Base-by-base conservation (phyloP, 2,797 vertebrate genomes). In the Melanotaenia parkinsoni region DNA sequence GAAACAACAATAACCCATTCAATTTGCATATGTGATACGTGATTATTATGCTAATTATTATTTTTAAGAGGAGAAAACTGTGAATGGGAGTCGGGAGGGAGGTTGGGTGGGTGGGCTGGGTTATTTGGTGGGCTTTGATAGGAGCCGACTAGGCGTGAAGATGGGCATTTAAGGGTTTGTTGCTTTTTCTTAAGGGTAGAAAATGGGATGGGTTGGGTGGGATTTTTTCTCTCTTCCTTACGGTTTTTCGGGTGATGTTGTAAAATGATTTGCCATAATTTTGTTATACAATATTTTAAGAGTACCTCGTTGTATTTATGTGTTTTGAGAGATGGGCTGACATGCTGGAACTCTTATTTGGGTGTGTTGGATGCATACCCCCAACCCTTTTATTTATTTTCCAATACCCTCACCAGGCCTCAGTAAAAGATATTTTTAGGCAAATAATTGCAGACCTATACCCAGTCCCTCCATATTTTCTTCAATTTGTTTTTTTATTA, bases 301-400 rank as follows among this genome's bases (percentile, higher is more conserved):
- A 92, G 89, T 93, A 93, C 91, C 86, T 92, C 88, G 93, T 93
- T 93, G 91, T 95, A 94, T 94, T 95, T 92, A 92, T 91, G 83
- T 94, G 88, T 92, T 91, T 87, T 76, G 83, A 89, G 89, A 91
- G 84, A 86, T 53, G 79, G 87, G 89, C 85, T 90, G 88, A 90
- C 84, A 92, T 92, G 91, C 89, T 91, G 90, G 88, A 91, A 86
- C 67, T 82, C 76, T 78, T 86, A 28, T 83, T 79, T 9, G 47
- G 80, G 79, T 86, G 56, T 90, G 84, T 86, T 82, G 80, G 81
- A 86, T 65, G 67, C 89, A 88, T 85, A 89, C 79, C 76, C 45
- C 40, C 24, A 70, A 77, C 63, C 84, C 54, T 84, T 87, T 85
- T 90, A 94, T 93, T 94, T 94, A 93, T 93, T 93, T 86, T 89